phyloP scores from a whole-genome alignment of 2,113 vertebrate genomes.

The Ameiurus melas region DNA sequence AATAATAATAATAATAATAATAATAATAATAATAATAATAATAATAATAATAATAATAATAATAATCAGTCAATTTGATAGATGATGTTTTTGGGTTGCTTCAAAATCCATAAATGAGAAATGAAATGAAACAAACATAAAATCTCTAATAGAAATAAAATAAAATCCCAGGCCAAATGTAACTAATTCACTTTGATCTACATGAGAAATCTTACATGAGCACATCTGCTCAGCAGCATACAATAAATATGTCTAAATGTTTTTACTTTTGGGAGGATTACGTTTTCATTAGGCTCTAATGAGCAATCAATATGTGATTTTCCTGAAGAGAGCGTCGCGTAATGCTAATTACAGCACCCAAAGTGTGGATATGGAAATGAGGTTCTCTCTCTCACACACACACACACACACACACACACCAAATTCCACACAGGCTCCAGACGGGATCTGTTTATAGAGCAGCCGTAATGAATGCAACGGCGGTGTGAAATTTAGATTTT shows the following conservation, averaged over 20 bases:
- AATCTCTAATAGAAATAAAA: background rate
- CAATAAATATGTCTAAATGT: slow-evolving; percentile 55
- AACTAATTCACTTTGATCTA: background rate
- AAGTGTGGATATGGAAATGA: slow-evolving; percentile 64
- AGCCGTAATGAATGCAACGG: slow-evolving; percentile 65
- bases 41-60: no score
- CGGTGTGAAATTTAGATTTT: slow-evolving; percentile 41
- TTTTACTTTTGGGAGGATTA: slow-evolving; percentile 60
- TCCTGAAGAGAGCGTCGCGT: slow-evolving; percentile 58
- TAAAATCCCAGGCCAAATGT: background rate
- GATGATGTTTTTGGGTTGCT: background rate
- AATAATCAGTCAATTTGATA: background rate
- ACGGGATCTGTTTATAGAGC: slow-evolving; percentile 61
- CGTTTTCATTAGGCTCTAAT: slow-evolving; percentile 70
- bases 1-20: no score
- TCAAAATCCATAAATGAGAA: background rate
- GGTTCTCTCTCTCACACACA: background rate
- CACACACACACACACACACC: slow-evolving; percentile 36
- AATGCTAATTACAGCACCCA: slow-evolving; percentile 66
- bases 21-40: no score
- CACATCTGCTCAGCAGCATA: slow-evolving; percentile 21
- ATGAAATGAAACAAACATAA: background rate
- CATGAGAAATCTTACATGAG: background rate
- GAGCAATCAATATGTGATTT: slow-evolving; percentile 72
- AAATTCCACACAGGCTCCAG: slow-evolving; percentile 34